Base-by-base conservation (phyloP, 2,888 invertebrate genomes). In the Lasioglossum marginatum region DNA sequence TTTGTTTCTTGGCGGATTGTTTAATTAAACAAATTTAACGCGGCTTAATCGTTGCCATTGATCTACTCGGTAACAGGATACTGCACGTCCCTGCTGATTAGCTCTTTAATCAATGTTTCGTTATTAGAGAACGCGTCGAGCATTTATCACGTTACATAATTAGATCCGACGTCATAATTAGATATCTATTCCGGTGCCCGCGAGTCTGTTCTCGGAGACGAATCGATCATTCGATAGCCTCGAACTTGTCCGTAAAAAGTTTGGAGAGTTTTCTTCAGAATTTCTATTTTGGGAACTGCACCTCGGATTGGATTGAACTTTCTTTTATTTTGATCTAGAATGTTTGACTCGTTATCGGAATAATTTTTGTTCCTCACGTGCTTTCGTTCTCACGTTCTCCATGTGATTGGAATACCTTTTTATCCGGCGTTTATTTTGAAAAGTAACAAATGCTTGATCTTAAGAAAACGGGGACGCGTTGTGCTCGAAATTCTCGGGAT, bases 71-170 rank as follows among this genome's bases (percentile, higher is more conserved):
- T 37, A 70, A 70, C 45, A 43, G 60, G 70, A 84, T 45, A 57
- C 80, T 71, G 57, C 43, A 27, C 73, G 68, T 52, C n/a, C 19
- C 63, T 77, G 66, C 52, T 73, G 78, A 63, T 60, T 72, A 77
- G 74, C 68, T 80, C 66, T 80, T 71, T 90, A 84, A 90, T 89
- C 90, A 86, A 79, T 74, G 85, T 76, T 79, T 60, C 83, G 82
- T 90, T 88, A 85, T 87, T 80, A 74, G 74, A 73, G 83, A 76
- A 71, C 83, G 60, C 70, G 70, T 52, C 27, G 63, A 73, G 68
- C 40, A 80, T 78, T 86, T 90, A 86, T 89, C 86, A 70, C 31
- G 83, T 73, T 74, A 81, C 79, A 82, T 88, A 89, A 89, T 89
- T 89, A 83, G 78, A 63, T 74, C 45, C 75, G 40, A 57, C 78